These are phyloP conservation scores for Ophion ellenae DNA, from an alignment of 2,888 invertebrate genomes.

Conservation along the genomic window DNA sequence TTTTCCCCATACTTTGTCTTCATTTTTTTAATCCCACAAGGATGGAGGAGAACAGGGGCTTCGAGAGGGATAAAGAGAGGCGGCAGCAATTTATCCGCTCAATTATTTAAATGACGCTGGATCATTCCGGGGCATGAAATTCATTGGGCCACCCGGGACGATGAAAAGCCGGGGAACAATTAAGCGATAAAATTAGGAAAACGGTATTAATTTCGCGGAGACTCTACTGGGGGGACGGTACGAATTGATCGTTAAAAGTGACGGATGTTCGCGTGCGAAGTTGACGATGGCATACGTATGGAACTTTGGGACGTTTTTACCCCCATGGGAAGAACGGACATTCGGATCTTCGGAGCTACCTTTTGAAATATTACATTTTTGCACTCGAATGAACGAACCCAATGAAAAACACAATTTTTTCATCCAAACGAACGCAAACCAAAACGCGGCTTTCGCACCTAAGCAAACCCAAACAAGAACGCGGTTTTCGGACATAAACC, in stretches of 20 bases:
- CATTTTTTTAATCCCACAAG: conserved; percentile 37
- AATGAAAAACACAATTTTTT: too few relatives aligned
- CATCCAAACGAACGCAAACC: too few relatives aligned
- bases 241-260: background rate
- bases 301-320: background rate
- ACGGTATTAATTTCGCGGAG: background rate
- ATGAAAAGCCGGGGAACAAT: conserved; percentile 30
- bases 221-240: background rate
- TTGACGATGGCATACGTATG: background rate
- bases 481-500: background rate
- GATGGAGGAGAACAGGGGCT: background rate
- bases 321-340: background rate
- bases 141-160: conserved; percentile 39
- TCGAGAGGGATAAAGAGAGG: background rate
- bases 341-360: background rate
- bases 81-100: conserved; percentile 42
- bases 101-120: conserved; percentile 54
- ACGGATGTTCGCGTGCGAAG: background rate
- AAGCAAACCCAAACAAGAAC: background rate
- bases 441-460: background rate
- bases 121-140: conserved; percentile 36
- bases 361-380: too few relatives aligned
- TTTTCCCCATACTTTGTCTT: conserved; percentile 41
- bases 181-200: conserved; percentile 35
- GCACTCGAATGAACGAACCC: too few relatives aligned